Base-by-base conservation (phyloP, 2,888 invertebrate species). In the Drosophila pegasa region DNA sequence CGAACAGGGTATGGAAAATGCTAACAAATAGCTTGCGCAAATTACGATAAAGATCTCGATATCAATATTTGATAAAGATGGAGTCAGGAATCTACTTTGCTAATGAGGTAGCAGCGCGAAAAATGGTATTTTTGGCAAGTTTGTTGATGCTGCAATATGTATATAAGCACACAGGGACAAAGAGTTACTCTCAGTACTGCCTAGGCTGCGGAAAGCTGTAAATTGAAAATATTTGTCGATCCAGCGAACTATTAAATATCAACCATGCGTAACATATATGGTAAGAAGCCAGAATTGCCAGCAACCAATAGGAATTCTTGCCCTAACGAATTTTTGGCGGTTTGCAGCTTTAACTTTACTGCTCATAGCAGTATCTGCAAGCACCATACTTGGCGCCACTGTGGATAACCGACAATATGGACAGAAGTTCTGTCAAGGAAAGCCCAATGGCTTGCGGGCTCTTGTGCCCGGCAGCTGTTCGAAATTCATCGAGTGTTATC, bases 381-480 rank as follows among this genome's bases (percentile, higher is more conserved):
- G 61, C 48, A 52, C 63, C 20, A 59, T 58, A n/a, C 64, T 68
- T 61, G 81, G 81, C 41, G 80, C 78, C n/a, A 86, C 61, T 38
- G 70, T 87, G 38, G 80, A 88, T 47, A 78, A 75, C 38, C 60
- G 65, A 4, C 57, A 88, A n/a, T 89, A 89, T 58, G 78, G 77
- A 4, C 54, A 61, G 45, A 76, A 75, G 41, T 70, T 90, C n/a
- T 91, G 91, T 48, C 75, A 71, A 6, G 68, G 62, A 7, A 88
- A 87, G 29, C 48, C 54, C 14, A 71, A 89, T 68, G 91, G 90
- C 9, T 75, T 77, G 33, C 80, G 80, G 4, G 57, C 85, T 4
- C 40, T 89, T 18, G 85, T 89, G 8, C 90, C 89, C 0, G 90
- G 90, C 7, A 88, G 89, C 61, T 90, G 90, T 35, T 82, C 80